These are phyloP conservation scores for Chrysogorgia sp. DNA, from an alignment of 92 coral and sea anemone genomes.

Conservation along the genomic window DNA sequence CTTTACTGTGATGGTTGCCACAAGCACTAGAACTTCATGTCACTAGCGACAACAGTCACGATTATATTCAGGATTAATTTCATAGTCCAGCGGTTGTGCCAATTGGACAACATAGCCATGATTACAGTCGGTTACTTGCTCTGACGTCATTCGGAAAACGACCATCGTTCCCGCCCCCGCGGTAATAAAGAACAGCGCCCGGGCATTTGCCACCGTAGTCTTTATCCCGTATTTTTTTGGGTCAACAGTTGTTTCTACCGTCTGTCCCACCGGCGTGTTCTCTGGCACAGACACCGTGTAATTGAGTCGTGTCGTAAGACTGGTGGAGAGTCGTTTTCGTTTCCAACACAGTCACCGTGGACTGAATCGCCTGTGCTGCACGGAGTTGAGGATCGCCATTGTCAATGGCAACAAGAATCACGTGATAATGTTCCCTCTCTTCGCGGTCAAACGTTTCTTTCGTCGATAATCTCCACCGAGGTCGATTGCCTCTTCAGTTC, in stretches of 20 bases:
- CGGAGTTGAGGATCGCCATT: conserved; percentile 54
- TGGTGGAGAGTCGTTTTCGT: conserved; percentile 82
- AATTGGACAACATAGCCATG: conserved; percentile 64
- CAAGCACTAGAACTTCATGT: conserved; percentile 58
- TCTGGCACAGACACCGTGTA: conserved; percentile 68
- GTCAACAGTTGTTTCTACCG: conserved; percentile 62
- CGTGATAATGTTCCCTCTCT: conserved; percentile 35
- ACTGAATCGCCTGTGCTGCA: conserved; percentile 48
- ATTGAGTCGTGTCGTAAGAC: conserved; percentile 53
- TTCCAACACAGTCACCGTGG: conserved; percentile 73
- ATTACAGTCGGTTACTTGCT: conserved; percentile 34
- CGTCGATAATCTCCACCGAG: conserved; percentile 67
- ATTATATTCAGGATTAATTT: conserved; percentile 54
- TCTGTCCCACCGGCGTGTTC: conserved; percentile 66
- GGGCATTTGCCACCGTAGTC: conserved; percentile 67
- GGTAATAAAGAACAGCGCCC: conserved; percentile 64
- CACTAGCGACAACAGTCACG: conserved; percentile 63
- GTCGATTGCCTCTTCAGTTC: background rate
- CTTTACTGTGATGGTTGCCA: conserved; percentile 53
- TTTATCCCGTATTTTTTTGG: conserved; percentile 58
- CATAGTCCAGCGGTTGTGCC: conserved; percentile 67
- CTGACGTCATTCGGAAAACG: conserved; percentile 64
- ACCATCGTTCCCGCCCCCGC: conserved; percentile 74
- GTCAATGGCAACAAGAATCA: conserved; percentile 64
- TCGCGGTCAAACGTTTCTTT: conserved; percentile 69